These are phyloP conservation scores for Eriocheir sinensis DNA, from an alignment of 1,140 invertebrate species.

Conservation along the genomic window DNA sequence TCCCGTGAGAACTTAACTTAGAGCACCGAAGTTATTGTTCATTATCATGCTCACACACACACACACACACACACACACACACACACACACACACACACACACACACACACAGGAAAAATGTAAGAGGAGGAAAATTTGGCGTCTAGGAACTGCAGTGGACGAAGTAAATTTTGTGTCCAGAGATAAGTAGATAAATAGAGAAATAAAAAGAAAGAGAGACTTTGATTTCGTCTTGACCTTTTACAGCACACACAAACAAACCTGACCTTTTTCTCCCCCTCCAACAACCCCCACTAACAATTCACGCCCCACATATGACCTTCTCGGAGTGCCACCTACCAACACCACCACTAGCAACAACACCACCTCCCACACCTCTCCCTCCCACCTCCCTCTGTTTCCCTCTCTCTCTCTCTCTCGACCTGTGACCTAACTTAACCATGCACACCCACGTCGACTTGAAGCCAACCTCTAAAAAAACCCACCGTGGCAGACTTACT, in stretches of 20 bases:
- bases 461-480: too few relatives aligned
- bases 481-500: background rate
- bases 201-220: background rate
- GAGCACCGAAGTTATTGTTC: background rate
- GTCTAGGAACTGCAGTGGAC: background rate
- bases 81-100: slow-evolving; percentile 4
- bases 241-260: background rate
- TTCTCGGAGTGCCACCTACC: background rate
- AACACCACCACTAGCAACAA: background rate
- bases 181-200: background rate
- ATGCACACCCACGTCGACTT: background rate
- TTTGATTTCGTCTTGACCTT: background rate
- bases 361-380: background rate
- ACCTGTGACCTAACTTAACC: background rate
- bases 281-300: background rate
- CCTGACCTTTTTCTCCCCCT: background rate
- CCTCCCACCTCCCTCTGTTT: background rate
- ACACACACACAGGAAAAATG: background rate
- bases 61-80: slow-evolving; percentile 4
- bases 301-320: background rate
- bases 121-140: background rate
- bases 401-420: background rate
- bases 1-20: background rate
- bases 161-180: background rate
- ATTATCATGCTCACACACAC: background rate